These are phyloP conservation scores for Campoplex capitator DNA, from an alignment of 2,888 invertebrate genomes.

Conservation along the genomic window DNA sequence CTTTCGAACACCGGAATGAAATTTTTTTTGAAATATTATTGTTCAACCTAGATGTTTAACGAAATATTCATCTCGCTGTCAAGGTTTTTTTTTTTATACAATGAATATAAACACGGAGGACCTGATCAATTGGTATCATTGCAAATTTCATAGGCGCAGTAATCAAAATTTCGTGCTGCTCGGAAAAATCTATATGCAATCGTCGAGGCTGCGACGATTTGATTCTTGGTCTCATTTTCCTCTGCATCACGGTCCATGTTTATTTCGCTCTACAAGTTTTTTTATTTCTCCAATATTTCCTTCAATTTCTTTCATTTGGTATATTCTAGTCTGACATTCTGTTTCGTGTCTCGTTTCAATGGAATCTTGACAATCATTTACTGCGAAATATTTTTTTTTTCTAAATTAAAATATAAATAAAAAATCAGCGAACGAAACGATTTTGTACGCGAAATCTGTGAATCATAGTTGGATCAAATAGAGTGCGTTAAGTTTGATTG, in stretches of 20 bases:
- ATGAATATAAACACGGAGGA: no score
- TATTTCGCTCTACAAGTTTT: background rate
- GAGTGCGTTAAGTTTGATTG: slow-evolving; percentile 1
- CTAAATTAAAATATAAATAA: background rate
- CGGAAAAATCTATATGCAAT: slow-evolving; percentile 25
- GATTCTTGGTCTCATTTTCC: slow-evolving; percentile 6
- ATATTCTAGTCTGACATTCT: slow-evolving; percentile 4
- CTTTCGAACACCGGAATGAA: background rate
- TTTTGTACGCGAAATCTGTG: background rate
- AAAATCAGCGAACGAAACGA: background rate
- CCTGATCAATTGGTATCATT: background rate
- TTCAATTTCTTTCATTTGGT: background rate
- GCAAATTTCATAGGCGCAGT: background rate
- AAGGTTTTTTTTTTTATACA: background rate
- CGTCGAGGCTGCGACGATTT: slow-evolving; percentile 43
- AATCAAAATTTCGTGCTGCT: no score
- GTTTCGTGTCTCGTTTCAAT: background rate
- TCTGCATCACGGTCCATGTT: background rate
- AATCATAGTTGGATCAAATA: background rate
- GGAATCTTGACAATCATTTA: background rate
- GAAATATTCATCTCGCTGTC: no score
- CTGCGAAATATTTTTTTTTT: background rate
- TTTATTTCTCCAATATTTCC: background rate
- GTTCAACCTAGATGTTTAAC: no score
- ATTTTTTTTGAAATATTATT: no score